A percentile compares a stretch with the other conserved stretches of the same genome.
Conservation (phyloP, 2,888 invertebrate genomes). For the Orthosia incerta region DNA sequence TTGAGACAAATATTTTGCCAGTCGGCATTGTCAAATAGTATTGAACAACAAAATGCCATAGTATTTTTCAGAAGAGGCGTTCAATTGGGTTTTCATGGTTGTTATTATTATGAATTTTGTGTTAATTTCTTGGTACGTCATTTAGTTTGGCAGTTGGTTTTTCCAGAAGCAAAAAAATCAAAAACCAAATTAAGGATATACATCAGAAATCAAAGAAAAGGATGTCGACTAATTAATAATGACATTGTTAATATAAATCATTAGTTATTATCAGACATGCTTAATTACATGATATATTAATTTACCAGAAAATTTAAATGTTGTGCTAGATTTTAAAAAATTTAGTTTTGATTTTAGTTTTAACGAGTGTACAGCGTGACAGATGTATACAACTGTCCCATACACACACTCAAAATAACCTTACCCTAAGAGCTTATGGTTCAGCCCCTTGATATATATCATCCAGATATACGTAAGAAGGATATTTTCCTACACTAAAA, state of each 20-base stretch:
- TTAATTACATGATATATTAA: conserved; percentile 25
- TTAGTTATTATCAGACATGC: conserved; percentile 30
- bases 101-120: not conserved
- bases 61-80: not conserved
- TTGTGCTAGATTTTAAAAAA: not conserved
- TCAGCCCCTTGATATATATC: not conserved
- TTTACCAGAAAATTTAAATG: conserved; percentile 6
- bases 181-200: conserved; percentile 2
- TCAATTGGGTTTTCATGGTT: not conserved
- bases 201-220: conserved; percentile 15
- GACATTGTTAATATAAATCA: conserved; percentile 15
- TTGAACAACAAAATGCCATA: not conserved
- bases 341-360: conserved; percentile 11
- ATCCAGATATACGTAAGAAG: not conserved
- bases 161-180: too few relatives aligned
- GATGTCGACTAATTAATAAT: conserved; percentile 21
- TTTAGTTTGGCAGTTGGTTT: not conserved
- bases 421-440: not conserved
- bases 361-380: not conserved
- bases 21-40: not conserved
- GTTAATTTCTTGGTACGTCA: not conserved
- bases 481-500: too few relatives aligned
- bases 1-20: not conserved
- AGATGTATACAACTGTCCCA: too few relatives aligned
- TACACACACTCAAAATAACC: too few relatives aligned